phyloP scores from a whole-genome alignment of 2,797 vertebrate genomes.

The Macroramphosus scolopax region DNA sequence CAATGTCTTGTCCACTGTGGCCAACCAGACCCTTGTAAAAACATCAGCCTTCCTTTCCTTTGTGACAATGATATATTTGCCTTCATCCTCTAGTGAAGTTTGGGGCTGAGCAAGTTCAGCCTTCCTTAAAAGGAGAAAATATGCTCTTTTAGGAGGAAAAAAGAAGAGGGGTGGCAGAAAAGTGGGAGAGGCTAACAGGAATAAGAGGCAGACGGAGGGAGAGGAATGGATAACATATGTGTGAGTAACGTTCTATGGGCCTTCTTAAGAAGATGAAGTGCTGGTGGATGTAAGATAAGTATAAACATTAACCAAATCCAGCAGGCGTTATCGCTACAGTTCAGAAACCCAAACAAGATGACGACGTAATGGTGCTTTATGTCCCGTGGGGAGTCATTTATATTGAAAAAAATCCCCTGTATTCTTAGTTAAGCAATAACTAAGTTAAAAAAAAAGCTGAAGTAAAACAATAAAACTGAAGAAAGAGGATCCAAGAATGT shows the following conservation, averaged over 20 bases:
- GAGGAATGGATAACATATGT: conserved; percentile 27
- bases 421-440: background rate
- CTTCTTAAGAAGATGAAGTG: conserved; percentile 52
- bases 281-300: conserved; percentile 41
- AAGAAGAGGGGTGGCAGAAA: conserved; percentile 58
- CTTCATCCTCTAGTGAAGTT: conserved; percentile 60
- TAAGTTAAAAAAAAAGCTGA: conserved; percentile 6
- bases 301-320: conserved; percentile 43
- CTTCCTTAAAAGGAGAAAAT: conserved; percentile 84
- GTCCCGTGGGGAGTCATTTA: background rate
- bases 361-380: conserved; percentile 13
- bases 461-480: too few relatives aligned
- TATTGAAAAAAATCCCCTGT: background rate
- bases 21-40: conserved; percentile 57
- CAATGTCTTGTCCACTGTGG: conserved; percentile 20
- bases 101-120: conserved; percentile 56
- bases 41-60: conserved; percentile 63
- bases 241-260: conserved; percentile 37
- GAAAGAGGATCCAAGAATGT: too few relatives aligned
- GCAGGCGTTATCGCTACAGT: conserved; percentile 22
- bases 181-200: conserved; percentile 54
- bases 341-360: conserved; percentile 29
- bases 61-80: conserved; percentile 67
- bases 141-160: conserved; percentile 70
- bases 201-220: conserved; percentile 34